Conservation (phyloP, 2,113 vertebrate genomes). For the Lamprotornis superbus region DNA sequence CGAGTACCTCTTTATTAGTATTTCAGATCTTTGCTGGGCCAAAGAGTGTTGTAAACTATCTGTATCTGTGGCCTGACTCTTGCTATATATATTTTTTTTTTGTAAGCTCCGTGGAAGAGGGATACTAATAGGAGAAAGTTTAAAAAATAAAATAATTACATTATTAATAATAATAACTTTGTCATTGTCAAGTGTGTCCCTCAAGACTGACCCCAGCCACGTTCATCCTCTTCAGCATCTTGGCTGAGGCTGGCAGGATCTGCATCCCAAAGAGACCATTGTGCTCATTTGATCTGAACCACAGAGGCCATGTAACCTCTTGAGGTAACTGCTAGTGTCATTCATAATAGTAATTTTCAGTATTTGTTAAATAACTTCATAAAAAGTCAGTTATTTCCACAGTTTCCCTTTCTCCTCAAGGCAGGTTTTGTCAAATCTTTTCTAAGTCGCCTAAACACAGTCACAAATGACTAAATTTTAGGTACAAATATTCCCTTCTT, state of each 20-base stretch:
- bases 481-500: not conserved
- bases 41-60: not conserved
- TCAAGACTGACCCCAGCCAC: not conserved
- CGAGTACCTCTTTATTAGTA: not conserved
- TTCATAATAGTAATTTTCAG: not conserved
- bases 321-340: fast-evolving
- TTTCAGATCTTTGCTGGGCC: not conserved
- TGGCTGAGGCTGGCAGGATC: not conserved
- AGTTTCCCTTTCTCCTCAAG: not conserved
- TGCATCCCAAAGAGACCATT: not conserved
- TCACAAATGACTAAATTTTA: not conserved
- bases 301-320: not conserved
- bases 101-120: not conserved
- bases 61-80: not conserved
- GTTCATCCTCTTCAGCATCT: too few species aligned
- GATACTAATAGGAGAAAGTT: not conserved
- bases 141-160: not conserved
- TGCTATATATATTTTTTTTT: not conserved
- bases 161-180: not conserved
- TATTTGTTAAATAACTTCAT: not conserved
- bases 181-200: not conserved
- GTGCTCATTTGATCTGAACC: not conserved
- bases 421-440: not conserved
- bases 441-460: not conserved
- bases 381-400: not conserved